These are phyloP conservation scores for Albula goreensis DNA, from an alignment of 2,113 vertebrate genomes.

Conservation along the genomic window DNA sequence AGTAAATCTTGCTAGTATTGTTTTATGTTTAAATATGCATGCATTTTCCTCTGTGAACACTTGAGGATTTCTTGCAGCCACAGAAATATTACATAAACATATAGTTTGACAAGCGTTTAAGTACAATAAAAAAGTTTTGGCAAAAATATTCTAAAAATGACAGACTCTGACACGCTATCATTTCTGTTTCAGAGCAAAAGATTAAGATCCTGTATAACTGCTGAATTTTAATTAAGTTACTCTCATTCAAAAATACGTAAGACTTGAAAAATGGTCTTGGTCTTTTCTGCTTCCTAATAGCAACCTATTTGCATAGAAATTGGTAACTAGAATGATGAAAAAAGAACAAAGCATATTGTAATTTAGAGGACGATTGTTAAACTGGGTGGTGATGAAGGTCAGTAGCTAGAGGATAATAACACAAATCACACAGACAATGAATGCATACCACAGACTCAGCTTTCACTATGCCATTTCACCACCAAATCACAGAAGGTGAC, in stretches of 20 bases:
- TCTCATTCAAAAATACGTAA: constrained; percentile 11
- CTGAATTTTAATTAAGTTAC: constrained; percentile 2
- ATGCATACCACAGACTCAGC: constrained; percentile 47
- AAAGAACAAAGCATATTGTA: constrained; percentile 1
- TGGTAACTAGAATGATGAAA: background rate
- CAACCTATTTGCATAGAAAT: constrained; percentile 20
- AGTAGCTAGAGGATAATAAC: constrained; percentile 47
- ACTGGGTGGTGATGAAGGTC: constrained; percentile 37
- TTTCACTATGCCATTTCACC: constrained; percentile 60
- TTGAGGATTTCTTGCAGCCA: background rate
- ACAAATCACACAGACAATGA: constrained; percentile 58
- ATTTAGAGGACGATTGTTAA: constrained; percentile 2
- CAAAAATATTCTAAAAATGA: background rate
- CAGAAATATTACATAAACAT: background rate
- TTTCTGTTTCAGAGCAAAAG: background rate
- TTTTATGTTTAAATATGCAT: background rate
- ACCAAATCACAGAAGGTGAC: constrained; percentile 45
- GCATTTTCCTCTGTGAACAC: background rate
- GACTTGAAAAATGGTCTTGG: constrained; percentile 7
- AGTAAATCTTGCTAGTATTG: background rate
- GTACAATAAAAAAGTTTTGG: background rate
- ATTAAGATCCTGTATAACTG: background rate
- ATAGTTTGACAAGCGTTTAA: background rate
- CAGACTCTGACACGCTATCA: background rate
- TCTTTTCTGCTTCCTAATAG: constrained; percentile 8